Evolutionary conservation across 2,888 invertebrate genomes (phyloP).

Genomic region (Pocota personata): DNA sequence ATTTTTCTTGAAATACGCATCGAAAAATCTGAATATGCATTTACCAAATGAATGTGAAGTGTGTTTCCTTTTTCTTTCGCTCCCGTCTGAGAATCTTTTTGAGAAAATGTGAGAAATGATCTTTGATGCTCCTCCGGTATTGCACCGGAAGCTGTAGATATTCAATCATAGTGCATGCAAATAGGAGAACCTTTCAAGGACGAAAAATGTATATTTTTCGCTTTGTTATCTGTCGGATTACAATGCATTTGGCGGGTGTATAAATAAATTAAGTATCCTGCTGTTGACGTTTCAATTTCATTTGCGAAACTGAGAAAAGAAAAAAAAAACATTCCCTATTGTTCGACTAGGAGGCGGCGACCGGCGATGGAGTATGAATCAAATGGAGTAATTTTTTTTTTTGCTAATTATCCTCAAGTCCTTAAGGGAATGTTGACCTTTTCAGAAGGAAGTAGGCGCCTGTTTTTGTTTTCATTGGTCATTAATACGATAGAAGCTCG

Average conservation of each 20-base stretch:
- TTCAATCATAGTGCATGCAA: no score
- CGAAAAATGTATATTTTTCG: not conserved
- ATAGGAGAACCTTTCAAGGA: not conserved
- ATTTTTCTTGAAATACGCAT: not conserved
- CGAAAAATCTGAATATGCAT: not conserved
- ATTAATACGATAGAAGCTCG: not conserved
- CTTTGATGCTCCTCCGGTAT: not conserved
- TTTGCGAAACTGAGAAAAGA: not conserved
- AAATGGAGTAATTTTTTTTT: not conserved
- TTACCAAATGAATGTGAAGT: not conserved
- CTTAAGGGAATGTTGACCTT: not conserved
- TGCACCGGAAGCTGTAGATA: not conserved
- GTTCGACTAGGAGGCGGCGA: not conserved
- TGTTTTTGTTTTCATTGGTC: not conserved
- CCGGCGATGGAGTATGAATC: not conserved
- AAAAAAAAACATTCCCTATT: not conserved
- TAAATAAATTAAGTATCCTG: constrained; percentile 54
- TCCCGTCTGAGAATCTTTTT: not conserved
- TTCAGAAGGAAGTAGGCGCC: not conserved
- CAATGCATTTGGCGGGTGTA: constrained; percentile 10
- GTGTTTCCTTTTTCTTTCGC: no score
- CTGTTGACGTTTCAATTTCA: constrained; percentile 61
- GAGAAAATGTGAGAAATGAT: not conserved
- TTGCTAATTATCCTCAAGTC: not conserved
- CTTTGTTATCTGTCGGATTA: constrained; percentile 17